Evolutionary conservation across 1,140 invertebrate species (phyloP).

Genomic region (Drosophila ironensis): DNA sequence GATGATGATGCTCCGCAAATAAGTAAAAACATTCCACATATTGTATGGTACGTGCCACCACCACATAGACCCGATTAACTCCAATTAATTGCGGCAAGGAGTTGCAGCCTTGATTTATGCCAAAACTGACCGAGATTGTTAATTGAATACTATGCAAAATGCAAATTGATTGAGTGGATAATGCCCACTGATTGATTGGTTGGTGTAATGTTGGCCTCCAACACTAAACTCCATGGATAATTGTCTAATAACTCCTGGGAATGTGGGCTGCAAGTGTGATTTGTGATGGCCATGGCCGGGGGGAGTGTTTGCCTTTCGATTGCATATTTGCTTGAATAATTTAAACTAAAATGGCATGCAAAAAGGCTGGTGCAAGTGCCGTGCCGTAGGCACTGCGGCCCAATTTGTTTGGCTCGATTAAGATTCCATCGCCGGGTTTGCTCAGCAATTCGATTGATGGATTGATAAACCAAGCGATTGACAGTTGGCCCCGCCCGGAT

Average conservation of each 20-base stretch:
- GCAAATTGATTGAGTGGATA: constrained; percentile 13
- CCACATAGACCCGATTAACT: too few relatives aligned
- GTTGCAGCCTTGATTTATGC: too few relatives aligned
- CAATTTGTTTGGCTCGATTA: constrained; percentile 6
- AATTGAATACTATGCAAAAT: constrained; percentile 6
- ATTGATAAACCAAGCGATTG: constrained; percentile 49
- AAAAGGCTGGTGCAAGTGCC: too few relatives aligned
- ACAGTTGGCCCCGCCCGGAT: constrained; percentile 21
- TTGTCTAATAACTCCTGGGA: not conserved
- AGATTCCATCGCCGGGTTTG: constrained; percentile 17
- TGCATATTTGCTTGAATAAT: not conserved
- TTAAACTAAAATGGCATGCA: not conserved
- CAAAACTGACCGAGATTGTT: not conserved
- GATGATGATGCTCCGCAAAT: constrained; percentile 22
- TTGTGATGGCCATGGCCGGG: not conserved
- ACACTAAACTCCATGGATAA: not conserved
- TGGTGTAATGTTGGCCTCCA: not conserved
- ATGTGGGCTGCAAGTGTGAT: not conserved
- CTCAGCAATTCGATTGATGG: constrained; percentile 40
- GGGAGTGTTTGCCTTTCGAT: not conserved
- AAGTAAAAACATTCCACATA: too few relatives aligned
- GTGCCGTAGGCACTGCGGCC: not conserved
- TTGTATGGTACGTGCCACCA: too few relatives aligned
- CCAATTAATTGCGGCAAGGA: not conserved
- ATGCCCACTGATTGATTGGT: constrained; percentile 17